Base-by-base conservation (phyloP, 2,888 invertebrate species). In the Ferdinandea cuprea region DNA sequence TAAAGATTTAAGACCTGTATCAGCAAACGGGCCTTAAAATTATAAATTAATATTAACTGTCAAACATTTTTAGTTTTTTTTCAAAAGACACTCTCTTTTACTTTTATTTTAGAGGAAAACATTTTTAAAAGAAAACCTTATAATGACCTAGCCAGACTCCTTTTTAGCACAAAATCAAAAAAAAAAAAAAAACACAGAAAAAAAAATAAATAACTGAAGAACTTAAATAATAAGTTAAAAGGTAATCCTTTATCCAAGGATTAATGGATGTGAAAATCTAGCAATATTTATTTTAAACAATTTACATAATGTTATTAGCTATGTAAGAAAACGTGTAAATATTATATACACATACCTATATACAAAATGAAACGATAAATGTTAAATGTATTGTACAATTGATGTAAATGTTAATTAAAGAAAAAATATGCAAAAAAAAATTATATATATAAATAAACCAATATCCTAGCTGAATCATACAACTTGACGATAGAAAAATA, bases 241-340 rank as follows among this genome's bases (percentile, higher is more conserved):
- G 28, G 42, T 69, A 71, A 66, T 76, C 81, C 76, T 65, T 59
- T 40, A 52, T 54, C 54, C n/a, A 42, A 54, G 58, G 77, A 52
- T 54, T 46, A 9, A 42, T 48, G 58, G 77, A 77, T 77, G 77
- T 81, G 81, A 81, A 59, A 81, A 81, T 59, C 66, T 81, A 81
- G 81, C 81, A 81, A 81, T 81, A 81, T 81, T 80, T 81, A 81
- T 81, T 81, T 76, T 28, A 77, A 81, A 65, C 69, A 63, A 40
- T 81, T 71, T 77, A 81, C 81, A 81, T 81, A 77, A 77, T 81
- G 81, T 81, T 77, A 81, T 28, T 81, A 81, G 81, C 77, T 81
- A 81, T 81, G 81, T 81, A 81, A 81, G 81, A 37, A 19, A 76
- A 61, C 65, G 77, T 81, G 81, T 81, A 81, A 61, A 81, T 81